A percentile compares a stretch with the other conserved stretches of the same genome.
Conservation (phyloP, 2,888 invertebrate genomes). For the Nematopogon swammerdamellus region DNA sequence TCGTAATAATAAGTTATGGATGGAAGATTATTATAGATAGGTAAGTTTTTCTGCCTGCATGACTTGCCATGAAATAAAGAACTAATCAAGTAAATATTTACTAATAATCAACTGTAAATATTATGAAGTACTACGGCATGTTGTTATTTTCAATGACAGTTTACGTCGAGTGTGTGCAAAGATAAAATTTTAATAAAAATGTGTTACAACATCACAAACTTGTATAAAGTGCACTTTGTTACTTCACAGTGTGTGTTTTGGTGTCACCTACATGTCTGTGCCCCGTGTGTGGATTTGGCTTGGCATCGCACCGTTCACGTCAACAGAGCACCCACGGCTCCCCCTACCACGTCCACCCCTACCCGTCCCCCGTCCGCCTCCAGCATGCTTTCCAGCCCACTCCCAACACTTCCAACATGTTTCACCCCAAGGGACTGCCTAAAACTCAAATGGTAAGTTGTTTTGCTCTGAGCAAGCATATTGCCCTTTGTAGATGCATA, state of each 20-base stretch:
- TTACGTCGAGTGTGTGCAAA: no score
- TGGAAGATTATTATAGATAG: no score
- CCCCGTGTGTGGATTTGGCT: conserved; percentile 20
- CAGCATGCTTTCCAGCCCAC: conserved; percentile 61
- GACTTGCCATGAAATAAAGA: no score
- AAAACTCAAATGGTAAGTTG: conserved; percentile 55
- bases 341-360: conserved; percentile 73
- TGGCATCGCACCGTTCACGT: conserved; percentile 9
- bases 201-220: no score
- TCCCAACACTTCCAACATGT: conserved; percentile 50
- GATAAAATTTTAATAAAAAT: no score
- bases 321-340: conserved; percentile 60
- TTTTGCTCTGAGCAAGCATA: neutral
- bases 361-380: conserved; percentile 57
- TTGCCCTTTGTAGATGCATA: no score
- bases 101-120: no score
- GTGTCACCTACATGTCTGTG: conserved; percentile 35
- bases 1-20: no score
- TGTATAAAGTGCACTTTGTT: conserved; percentile 1
- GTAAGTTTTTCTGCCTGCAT: no score
- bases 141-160: no score
- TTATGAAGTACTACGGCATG: no score
- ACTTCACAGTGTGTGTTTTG: conserved; percentile 3
- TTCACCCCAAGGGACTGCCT: conserved; percentile 58
- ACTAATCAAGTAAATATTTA: no score